phyloP scores from a whole-genome alignment of 2,797 vertebrate genomes.

The Sebastes flavidus region DNA sequence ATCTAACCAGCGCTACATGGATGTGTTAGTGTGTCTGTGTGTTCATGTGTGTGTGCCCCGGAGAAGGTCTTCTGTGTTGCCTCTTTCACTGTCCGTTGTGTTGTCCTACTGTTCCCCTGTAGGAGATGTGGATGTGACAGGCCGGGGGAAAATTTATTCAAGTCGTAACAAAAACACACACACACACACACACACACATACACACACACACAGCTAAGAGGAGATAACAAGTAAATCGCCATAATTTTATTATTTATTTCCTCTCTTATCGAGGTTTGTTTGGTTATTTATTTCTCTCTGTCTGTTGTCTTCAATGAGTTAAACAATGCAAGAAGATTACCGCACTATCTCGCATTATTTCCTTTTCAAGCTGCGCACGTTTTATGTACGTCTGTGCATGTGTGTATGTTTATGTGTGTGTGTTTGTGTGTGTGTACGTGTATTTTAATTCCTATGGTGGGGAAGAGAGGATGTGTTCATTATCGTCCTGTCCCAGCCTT shows the following conservation, averaged over 20 bases:
- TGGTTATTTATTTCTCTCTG: constrained; percentile 75
- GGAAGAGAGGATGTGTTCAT: constrained; percentile 88
- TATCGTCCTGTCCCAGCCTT: constrained; percentile 87
- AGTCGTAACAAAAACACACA: constrained; percentile 42
- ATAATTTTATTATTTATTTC: constrained; percentile 77
- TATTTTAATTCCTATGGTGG: constrained; percentile 79
- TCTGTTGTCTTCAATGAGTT: constrained; percentile 78
- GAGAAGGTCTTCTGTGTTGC: neutral
- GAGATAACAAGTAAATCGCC: constrained; percentile 75
- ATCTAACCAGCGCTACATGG: neutral
- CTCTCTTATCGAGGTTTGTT: constrained; percentile 71
- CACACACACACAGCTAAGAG: constrained; percentile 37
- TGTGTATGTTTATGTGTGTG: neutral
- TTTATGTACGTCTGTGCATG: constrained; percentile 52
- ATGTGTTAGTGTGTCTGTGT: neutral
- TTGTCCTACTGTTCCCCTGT: constrained; percentile 16
- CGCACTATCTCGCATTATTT: constrained; percentile 70
- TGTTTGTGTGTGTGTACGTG: constrained; percentile 17
- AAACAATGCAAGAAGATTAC: constrained; percentile 79
- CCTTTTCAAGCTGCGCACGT: constrained; percentile 72
- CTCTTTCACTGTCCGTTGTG: constrained; percentile 1
- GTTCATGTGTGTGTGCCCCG: neutral
- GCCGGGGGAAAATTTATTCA: constrained; percentile 49
- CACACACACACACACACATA: constrained; percentile 23
- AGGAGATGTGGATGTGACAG: constrained; percentile 43